These are phyloP conservation scores for Melanerpes formicivorus DNA, from an alignment of 2,113 vertebrate genomes.

Conservation along the genomic window DNA sequence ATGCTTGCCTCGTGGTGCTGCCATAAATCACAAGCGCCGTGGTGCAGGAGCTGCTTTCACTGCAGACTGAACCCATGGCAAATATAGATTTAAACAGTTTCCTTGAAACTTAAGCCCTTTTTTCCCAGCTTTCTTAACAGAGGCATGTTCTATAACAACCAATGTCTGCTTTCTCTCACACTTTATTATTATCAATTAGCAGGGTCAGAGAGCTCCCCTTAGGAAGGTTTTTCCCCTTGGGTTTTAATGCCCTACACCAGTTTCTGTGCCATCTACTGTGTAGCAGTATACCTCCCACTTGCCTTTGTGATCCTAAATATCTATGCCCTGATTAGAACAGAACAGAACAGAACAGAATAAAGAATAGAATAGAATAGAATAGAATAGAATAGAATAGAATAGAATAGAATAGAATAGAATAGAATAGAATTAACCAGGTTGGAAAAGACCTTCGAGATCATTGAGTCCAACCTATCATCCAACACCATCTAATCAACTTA, in stretches of 20 bases:
- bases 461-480: no score
- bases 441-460: no score
- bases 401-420: no score
- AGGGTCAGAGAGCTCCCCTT: constrained; percentile 53
- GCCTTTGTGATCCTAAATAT: constrained; percentile 48
- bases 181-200: constrained; percentile 67
- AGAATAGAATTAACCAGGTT: no score
- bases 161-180: constrained; percentile 52
- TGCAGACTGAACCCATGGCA: constrained; percentile 10
- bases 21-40: constrained; percentile 56
- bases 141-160: constrained; percentile 18
- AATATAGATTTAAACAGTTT: constrained; percentile 33
- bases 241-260: constrained; percentile 16
- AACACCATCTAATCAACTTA: no score
- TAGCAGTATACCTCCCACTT: constrained; percentile 35
- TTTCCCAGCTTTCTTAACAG: constrained; percentile 1
- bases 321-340: not conserved
- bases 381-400: no score
- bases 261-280: constrained; percentile 40
- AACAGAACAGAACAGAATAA: no score
- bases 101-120: constrained; percentile 41
- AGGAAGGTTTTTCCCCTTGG: constrained; percentile 43
- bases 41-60: not conserved
- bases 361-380: no score
- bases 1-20: constrained; percentile 1